Evolutionary conservation across 2,888 invertebrate genomes (phyloP).

Genomic region (Ectobius pallidus): DNA sequence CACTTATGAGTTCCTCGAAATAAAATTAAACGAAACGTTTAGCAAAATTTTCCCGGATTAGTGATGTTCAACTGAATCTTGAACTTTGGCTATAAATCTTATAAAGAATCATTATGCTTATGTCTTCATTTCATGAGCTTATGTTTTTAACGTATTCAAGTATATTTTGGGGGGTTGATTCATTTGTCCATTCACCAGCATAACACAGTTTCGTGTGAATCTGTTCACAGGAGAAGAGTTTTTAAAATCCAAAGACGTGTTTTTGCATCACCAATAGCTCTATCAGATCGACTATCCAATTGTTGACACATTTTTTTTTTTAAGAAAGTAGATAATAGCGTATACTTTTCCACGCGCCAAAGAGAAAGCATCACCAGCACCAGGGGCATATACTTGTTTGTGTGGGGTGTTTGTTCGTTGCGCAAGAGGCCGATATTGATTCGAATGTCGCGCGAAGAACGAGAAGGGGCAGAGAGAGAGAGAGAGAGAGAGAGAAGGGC

Average conservation of each 20-base stretch:
- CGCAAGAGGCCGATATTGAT: slow-evolving; percentile 29
- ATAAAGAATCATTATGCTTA: too few species aligned
- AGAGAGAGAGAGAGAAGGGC: neutral
- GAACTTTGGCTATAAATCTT: too few species aligned
- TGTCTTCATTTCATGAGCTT: too few species aligned
- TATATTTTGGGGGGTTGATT: too few species aligned
- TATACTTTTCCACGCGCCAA: neutral
- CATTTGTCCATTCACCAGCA: too few species aligned
- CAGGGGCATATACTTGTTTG: neutral
- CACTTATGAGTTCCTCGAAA: too few species aligned
- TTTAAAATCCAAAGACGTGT: neutral
- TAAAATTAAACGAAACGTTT: too few species aligned
- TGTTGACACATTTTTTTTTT: neutral
- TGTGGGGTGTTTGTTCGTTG: slow-evolving; percentile 7
- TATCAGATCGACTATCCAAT: neutral
- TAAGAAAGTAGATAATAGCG: neutral
- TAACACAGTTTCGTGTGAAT: too few species aligned
- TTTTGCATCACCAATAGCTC: neutral
- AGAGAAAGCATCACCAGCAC: neutral
- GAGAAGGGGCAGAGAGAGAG: neutral
- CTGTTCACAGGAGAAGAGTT: too few species aligned
- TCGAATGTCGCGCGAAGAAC: slow-evolving; percentile 31
- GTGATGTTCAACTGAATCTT: too few species aligned
- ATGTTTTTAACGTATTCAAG: too few species aligned
- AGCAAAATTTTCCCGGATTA: too few species aligned